phyloP scores from a whole-genome alignment of 2,113 vertebrate species.

The Leptosomus discolor region DNA sequence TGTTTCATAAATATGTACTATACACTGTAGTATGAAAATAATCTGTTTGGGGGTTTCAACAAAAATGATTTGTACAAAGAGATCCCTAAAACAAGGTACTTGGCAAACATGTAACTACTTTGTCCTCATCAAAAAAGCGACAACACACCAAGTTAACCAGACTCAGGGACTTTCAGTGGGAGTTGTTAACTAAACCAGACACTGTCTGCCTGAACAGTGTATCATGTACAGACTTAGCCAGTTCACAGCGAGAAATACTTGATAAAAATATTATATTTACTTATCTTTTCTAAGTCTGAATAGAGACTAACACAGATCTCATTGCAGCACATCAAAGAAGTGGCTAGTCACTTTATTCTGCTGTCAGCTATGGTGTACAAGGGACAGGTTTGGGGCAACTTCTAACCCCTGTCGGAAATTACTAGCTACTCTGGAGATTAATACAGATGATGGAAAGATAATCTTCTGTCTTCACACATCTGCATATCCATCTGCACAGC shows the following conservation, averaged over 20 bases:
- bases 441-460: slow-evolving; percentile 48
- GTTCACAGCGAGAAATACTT: not conserved
- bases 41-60: not conserved
- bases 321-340: not conserved
- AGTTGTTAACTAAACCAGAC: not conserved
- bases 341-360: not conserved
- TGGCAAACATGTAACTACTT: not conserved
- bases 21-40: slow-evolving; percentile 25
- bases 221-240: not conserved
- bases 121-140: not conserved
- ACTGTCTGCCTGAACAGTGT: not conserved
- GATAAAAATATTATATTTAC: not conserved
- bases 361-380: not conserved
- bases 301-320: not conserved
- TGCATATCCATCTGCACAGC: slow-evolving; percentile 60
- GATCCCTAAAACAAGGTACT: not conserved
- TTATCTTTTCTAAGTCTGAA: not conserved
- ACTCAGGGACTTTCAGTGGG: not conserved
- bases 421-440: slow-evolving; percentile 59
- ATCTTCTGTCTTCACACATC: slow-evolving; percentile 49
- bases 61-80: not conserved
- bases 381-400: not conserved
- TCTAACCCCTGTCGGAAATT: slow-evolving; percentile 44
- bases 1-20: slow-evolving; percentile 55
- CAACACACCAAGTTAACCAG: not conserved